Evolutionary conservation across 1,140 invertebrate genomes (phyloP).

Genomic region (Drosophila insularis): DNA sequence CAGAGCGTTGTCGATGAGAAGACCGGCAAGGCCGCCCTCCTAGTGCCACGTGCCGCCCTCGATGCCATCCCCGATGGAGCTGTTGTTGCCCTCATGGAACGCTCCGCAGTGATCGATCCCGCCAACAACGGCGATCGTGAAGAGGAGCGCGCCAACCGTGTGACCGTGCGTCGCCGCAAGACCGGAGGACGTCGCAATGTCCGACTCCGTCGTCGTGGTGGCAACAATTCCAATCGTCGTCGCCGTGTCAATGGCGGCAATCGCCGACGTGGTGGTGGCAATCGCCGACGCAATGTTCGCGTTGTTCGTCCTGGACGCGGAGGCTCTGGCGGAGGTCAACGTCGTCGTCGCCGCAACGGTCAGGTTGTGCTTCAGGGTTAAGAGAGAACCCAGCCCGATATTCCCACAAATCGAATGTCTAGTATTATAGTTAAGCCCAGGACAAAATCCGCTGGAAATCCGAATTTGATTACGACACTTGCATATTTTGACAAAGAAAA

Average conservation of each 20-base stretch:
- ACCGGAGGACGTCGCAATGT: slow-evolving; percentile 56
- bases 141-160: slow-evolving; percentile 75
- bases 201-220: slow-evolving; percentile 32
- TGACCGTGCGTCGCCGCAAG: slow-evolving; percentile 71
- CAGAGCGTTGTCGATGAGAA: slow-evolving; percentile 77
- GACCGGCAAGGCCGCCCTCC: slow-evolving; percentile 69
- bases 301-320: not conserved
- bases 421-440: slow-evolving; percentile 75
- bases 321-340: slow-evolving; percentile 27
- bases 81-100: slow-evolving; percentile 74
- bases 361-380: slow-evolving; percentile 57
- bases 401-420: slow-evolving; percentile 12
- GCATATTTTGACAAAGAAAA: slow-evolving; percentile 34
- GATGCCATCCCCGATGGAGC: slow-evolving; percentile 78
- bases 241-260: slow-evolving; percentile 46
- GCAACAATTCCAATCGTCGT: slow-evolving; percentile 39
- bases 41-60: slow-evolving; percentile 72
- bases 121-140: slow-evolving; percentile 25
- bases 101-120: slow-evolving; percentile 21
- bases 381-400: not conserved
- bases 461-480: slow-evolving; percentile 37
- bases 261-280: slow-evolving; percentile 40
- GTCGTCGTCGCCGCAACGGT: slow-evolving; percentile 54
- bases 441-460: slow-evolving; percentile 15
- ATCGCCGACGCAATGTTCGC: slow-evolving; percentile 16